These are phyloP conservation scores for Esperia sulphurella DNA, from an alignment of 2,888 invertebrate species.

Conservation along the genomic window DNA sequence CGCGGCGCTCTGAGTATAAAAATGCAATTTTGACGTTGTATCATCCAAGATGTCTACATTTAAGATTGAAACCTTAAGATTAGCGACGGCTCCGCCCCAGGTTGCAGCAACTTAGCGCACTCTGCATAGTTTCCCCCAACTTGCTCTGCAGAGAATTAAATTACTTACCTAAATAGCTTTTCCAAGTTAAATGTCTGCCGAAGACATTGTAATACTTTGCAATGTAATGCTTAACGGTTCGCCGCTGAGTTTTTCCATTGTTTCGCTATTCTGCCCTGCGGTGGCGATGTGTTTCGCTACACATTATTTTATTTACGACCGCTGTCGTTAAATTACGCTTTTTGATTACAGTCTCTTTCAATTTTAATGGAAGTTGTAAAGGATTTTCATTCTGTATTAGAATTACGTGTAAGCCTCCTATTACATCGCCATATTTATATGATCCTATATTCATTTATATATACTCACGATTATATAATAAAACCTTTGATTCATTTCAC, in stretches of 20 bases:
- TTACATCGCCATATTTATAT: no score
- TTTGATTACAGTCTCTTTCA: no score
- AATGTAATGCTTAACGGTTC: constrained; percentile 39
- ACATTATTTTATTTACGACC: constrained; percentile 35
- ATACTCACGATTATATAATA: no score
- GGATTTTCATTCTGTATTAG: not conserved
- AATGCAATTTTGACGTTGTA: constrained; percentile 50
- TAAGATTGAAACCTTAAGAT: constrained; percentile 49
- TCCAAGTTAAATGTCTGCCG: constrained; percentile 45
- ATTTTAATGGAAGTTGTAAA: no score
- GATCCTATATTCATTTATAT: no score
- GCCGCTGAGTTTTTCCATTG: constrained; percentile 34
- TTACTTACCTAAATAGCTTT: constrained; percentile 63
- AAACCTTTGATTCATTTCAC: no score
- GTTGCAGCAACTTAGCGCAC: constrained; percentile 43
- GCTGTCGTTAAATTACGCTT: constrained; percentile 24
- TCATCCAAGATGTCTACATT: constrained; percentile 55
- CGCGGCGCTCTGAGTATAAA: constrained; percentile 41
- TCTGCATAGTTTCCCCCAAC: constrained; percentile 50
- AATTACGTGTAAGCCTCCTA: no score
- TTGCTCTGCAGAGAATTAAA: constrained; percentile 52
- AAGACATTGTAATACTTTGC: constrained; percentile 48
- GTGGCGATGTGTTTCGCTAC: constrained; percentile 11
- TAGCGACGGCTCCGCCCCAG: constrained; percentile 37
- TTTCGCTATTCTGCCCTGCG: constrained; percentile 28